These are phyloP conservation scores for Corythoichthys intestinalis DNA, from an alignment of 2,113 vertebrate genomes.

Conservation along the genomic window DNA sequence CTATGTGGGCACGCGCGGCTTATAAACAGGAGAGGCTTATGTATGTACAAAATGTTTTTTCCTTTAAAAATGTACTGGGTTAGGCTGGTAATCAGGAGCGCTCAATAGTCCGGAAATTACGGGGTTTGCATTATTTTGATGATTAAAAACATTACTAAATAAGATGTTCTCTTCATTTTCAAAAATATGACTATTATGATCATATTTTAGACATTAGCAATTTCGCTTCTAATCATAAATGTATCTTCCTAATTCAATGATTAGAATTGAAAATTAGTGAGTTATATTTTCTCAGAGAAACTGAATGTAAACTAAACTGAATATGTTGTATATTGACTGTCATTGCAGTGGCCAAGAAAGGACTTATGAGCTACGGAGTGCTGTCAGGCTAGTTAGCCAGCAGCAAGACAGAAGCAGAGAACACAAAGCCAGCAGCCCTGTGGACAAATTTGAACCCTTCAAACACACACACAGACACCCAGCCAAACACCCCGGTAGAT, in stretches of 20 bases:
- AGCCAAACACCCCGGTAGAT: conserved; percentile 7
- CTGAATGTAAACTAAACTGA: not conserved
- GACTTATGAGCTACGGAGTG: conserved; percentile 69
- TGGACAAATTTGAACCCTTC: conserved; percentile 48
- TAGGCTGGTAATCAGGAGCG: too few relatives aligned
- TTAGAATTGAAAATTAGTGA: not conserved
- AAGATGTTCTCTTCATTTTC: too few relatives aligned
- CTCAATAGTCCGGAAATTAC: too few relatives aligned
- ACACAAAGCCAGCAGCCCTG: conserved; percentile 61
- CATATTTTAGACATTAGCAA: not conserved
- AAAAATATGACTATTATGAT: not conserved
- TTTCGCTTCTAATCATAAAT: not conserved
- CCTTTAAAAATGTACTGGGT: too few relatives aligned
- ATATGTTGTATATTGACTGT: conserved; percentile 27
- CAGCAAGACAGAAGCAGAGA: conserved; percentile 62
- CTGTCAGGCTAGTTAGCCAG: conserved; percentile 71
- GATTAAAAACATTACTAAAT: not conserved
- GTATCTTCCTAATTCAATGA: not conserved
- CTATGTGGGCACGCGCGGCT: too few relatives aligned
- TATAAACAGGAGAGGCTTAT: too few relatives aligned
- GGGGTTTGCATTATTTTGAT: not conserved
- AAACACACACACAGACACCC: conserved; percentile 48
- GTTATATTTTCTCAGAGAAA: not conserved
- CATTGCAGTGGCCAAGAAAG: conserved; percentile 76
- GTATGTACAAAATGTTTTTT: too few relatives aligned